These are phyloP conservation scores for Lithobates sylvaticus DNA, from an alignment of 2,797 vertebrate genomes.

Conservation along the genomic window DNA sequence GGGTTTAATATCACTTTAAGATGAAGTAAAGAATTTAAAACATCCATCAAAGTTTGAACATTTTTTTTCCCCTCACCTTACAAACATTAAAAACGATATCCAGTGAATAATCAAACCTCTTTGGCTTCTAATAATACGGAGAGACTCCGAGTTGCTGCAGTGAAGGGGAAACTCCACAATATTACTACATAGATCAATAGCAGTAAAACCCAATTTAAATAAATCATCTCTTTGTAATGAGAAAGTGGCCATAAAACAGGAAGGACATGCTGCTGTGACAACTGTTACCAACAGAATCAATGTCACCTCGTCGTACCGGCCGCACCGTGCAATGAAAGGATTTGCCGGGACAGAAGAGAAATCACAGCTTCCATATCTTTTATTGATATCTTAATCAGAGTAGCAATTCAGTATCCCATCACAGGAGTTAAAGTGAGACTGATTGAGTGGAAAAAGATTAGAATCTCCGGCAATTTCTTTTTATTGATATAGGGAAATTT, in stretches of 20 bases:
- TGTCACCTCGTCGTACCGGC: slow-evolving; percentile 23
- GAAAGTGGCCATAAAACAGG: slow-evolving; percentile 35
- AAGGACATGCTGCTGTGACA: slow-evolving; percentile 34
- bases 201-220: slow-evolving; percentile 48
- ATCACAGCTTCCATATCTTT: not conserved
- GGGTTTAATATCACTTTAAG: too few species aligned
- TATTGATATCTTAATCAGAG: not conserved
- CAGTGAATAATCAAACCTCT: not conserved
- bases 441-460: too few species aligned
- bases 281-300: slow-evolving; percentile 37
- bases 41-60: too few species aligned
- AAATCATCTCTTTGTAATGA: slow-evolving; percentile 49
- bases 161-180: slow-evolving; percentile 8
- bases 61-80: too few species aligned
- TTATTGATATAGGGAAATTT: too few species aligned
- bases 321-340: not conserved
- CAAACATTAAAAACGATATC: not conserved
- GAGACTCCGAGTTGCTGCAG: not conserved
- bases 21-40: too few species aligned
- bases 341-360: not conserved
- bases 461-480: too few species aligned
- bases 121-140: not conserved
- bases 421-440: not conserved
- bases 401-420: not conserved
- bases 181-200: slow-evolving; percentile 42